Base-by-base conservation (phyloP, 2,888 invertebrate genomes). In the Monochamus alternatus region DNA sequence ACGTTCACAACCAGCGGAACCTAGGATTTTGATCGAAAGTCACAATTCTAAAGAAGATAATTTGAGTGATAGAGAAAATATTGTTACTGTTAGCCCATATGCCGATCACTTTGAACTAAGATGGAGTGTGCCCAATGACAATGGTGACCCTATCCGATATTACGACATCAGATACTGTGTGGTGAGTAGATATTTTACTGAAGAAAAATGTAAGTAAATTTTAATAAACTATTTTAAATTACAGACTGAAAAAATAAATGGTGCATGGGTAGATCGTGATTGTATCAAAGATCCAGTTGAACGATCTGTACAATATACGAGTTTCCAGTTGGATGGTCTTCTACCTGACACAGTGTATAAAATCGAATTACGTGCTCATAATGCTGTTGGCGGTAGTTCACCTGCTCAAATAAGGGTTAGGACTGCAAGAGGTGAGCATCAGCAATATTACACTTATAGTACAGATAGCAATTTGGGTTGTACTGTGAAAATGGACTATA, bases 71-170 rank as follows among this genome's bases (percentile, higher is more conserved):
- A 87, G 88, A 74, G 90, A 91, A 32, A 90, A 90, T 62, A 87
- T 87, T 38, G 90, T 92, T 14, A 90, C 91, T 0, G 87, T 89
- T 3, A 94, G 94, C 58, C 91, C 91, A 59, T 96, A 93, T 87
- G 94, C 94, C 38, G 94, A 95, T 89, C 94, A 93, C 86, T 96
- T 93, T 86, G 95, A 96, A 85, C 88, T 97, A 30, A 91, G 93
- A 85, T 97, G 97, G 97, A 93, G 93, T 84, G 93, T 95, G 68
- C 97, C 97, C 0, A 93, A 94, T 68, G 95, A 97, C 86, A 97
- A 97, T 89, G 97, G 97, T 8, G 96, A 96, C 89, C 95, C 94
- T 38, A 97, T 97, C 85, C 94, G 95, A 86, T 91, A 91, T 88
- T 97, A 97, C 89, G 92, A 94, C 87, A 92, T 97, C 80, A 93